Base-by-base conservation (phyloP, 2,113 vertebrate species). In the Tychaedon coryphoeus region DNA sequence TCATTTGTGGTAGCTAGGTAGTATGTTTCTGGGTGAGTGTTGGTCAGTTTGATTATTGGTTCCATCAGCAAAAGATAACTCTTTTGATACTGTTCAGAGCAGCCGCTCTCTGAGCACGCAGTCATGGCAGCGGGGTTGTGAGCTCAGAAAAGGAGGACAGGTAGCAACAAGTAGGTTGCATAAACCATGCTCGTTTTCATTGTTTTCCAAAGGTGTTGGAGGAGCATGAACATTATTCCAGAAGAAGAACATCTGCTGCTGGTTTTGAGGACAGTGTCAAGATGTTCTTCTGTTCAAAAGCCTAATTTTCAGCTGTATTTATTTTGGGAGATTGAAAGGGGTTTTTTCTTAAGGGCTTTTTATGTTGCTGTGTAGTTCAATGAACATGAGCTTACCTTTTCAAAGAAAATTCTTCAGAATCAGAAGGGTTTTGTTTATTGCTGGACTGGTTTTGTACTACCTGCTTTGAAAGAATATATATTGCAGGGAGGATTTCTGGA, bases 301-400 rank as follows among this genome's bases (percentile, higher is more conserved):
- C 69, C 82, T 86, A 77, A 88, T 78, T 76, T 97, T 82, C 85
- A 90, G 56, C 74, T 90, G 67, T 81, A 78, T 95, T 93, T 96
- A 86, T 96, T 95, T 94, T 92, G 53, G 75, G 82, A 88, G 43
- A 40, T 86, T 88, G 90, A 93, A 94, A 95, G 64, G 78, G 53
- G 14, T 94, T 85, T 86, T 79, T 95, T 92, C 64, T 70, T 43
- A 45, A 66, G 75, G 75, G 38, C 47, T 91, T 90, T 87, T 90
- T 60, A 34, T 90, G 38, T 80, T 94, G 45, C 47, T 67, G 0
- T 65, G 71, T 84, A 86, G 60, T 36, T 93, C 92, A 86, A 13
- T 93, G 89, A 90, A 33, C 8, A 33, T 8, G 16, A 77, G 45
- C 79, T 84, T 90, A 74, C 65, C 43, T 71, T 92, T 90, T 74